Base-by-base conservation (phyloP, 2,888 invertebrate genomes). In the Protula sp. region DNA sequence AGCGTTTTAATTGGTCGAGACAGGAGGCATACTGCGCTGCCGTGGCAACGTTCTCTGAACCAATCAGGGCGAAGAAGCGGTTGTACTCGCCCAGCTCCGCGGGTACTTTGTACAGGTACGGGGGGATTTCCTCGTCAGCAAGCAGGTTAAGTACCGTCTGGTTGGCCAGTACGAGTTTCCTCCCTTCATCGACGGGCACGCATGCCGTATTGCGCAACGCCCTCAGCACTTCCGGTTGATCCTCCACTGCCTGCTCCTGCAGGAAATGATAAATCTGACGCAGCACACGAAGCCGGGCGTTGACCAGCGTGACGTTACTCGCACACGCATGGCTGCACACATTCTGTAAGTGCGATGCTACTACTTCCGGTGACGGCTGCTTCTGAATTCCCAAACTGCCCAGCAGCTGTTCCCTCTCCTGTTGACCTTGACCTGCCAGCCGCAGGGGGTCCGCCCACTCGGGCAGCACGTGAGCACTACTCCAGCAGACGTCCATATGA, bases 21-120 rank as follows among this genome's bases (percentile, higher is more conserved):
- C 70, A 68, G 14, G 53, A 38, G 4, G 66, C 65, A 57, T 70
- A 73, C 30, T 66, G 67, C 22, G 60, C 53, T 14, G 62, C 60
- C 14, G 69, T 63, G 1, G 65, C 62, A 2, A 48, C 57, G 28
- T 67, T 56, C 1, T 60, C 54, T 9, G 66, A 66, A 27, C 74
- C 74, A 31, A 72, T 31, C 2, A 2, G n/a, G 19, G 62, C 38
- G 45, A 74, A 72, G 22, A 72, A 56, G 3, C 61, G 47, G 27
- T 56, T 55, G 57, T 63, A 70, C 30, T 62, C 59, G 4, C 64
- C 69, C 56, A 69, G 66, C 14, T 61, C 47, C 19, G 48, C 1
- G 5, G 72, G 72, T n/a, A 67, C 58, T 53, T 60, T 62, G 57
- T 61, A 66, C 22, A 74, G 58, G 59, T 67, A 70, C 0, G 69